These are phyloP conservation scores for Montifringilla adamsi DNA, from an alignment of 2,113 vertebrate species.

Conservation along the genomic window DNA sequence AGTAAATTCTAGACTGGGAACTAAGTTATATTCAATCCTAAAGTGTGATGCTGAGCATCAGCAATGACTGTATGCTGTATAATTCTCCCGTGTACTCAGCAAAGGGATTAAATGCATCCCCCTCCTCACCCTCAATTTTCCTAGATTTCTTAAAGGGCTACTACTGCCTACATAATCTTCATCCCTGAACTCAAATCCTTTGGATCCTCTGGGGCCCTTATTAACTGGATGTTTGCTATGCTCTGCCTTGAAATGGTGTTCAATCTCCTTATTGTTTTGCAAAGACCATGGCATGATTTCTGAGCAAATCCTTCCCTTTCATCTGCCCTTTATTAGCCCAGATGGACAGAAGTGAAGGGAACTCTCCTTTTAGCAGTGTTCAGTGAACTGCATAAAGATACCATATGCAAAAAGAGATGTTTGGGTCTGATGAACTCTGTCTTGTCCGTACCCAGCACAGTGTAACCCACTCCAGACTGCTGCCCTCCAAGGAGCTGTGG, in stretches of 20 bases:
- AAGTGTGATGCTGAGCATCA: background rate
- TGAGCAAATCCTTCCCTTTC: slow-evolving; percentile 25
- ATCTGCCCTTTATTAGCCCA: background rate
- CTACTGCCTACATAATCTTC: slow-evolving; percentile 39
- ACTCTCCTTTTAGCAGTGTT: background rate
- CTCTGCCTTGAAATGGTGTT: slow-evolving; percentile 35
- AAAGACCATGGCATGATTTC: slow-evolving; percentile 19
- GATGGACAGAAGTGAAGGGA: background rate
- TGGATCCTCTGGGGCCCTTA: slow-evolving; percentile 36
- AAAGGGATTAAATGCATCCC: slow-evolving; percentile 41
- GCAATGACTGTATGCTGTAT: background rate
- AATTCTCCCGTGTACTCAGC: background rate
- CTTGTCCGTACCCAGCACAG: background rate
- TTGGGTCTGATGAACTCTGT: background rate
- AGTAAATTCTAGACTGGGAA: slow-evolving; percentile 46
- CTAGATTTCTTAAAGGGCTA: slow-evolving; percentile 49
- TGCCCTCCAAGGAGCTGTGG: background rate
- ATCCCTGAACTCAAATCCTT: slow-evolving; percentile 35
- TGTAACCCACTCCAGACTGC: background rate
- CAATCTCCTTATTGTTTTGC: slow-evolving; percentile 35
- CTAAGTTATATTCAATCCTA: background rate
- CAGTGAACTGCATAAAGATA: background rate
- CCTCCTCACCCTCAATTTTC: slow-evolving; percentile 14
- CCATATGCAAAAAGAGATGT: background rate
- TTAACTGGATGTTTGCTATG: slow-evolving; percentile 26